A percentile compares a stretch with the other conserved stretches of the same genome.
phyloP scores from a whole-genome alignment of 2,113 vertebrate genomes.

The Oreochromis aureus region DNA sequence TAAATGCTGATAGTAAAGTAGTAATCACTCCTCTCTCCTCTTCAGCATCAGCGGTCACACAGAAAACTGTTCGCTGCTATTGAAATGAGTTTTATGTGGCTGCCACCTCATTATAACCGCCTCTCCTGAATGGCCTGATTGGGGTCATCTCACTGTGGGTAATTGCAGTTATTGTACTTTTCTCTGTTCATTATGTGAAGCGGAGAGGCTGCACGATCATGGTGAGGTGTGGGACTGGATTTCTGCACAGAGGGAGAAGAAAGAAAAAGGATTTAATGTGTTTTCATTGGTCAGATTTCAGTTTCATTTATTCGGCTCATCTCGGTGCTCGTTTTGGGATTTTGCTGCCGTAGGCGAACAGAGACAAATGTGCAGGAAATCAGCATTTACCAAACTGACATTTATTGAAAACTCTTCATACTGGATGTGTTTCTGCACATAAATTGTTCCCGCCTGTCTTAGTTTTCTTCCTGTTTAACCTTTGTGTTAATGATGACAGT shows the following conservation, averaged over 20 bases:
- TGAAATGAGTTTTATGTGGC: not conserved
- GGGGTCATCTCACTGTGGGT: conserved; percentile 35
- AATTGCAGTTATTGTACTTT: conserved; percentile 32
- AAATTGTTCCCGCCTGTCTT: not conserved
- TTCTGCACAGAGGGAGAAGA: not conserved
- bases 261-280: not conserved
- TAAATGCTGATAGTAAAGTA: not conserved
- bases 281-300: not conserved
- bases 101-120: conserved; percentile 8
- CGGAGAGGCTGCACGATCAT: not conserved
- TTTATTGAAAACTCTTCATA: not conserved
- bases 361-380: not conserved
- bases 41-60: not conserved
- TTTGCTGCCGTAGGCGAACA: not conserved
- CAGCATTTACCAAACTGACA: not conserved
- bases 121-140: conserved; percentile 19
- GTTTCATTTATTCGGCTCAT: not conserved
- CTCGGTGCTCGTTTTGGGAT: not conserved
- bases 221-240: not conserved
- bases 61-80: not conserved
- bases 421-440: not conserved
- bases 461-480: not conserved
- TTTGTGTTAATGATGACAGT: not conserved
- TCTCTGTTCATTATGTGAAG: not conserved
- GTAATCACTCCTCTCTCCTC: not conserved